phyloP scores from a whole-genome alignment of 2,797 vertebrate genomes.

The Falco columbarius region DNA sequence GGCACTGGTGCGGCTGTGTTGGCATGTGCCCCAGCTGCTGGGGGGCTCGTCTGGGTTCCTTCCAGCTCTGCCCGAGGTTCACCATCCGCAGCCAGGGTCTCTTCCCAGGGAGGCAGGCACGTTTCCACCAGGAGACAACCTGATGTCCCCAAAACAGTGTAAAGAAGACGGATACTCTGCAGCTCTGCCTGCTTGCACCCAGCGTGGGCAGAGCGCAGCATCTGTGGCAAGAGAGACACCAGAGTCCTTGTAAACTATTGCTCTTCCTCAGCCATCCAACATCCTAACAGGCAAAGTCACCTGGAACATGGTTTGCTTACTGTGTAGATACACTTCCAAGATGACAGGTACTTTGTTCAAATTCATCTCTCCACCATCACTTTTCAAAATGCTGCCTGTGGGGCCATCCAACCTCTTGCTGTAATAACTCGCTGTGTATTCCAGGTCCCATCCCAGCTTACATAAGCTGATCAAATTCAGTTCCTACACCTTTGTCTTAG shows the following conservation, averaged over 20 bases:
- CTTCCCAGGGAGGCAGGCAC: no score
- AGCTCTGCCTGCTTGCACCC: not conserved
- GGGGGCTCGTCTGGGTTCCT: not conserved
- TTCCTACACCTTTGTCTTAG: conserved; percentile 26
- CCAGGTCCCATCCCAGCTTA: not conserved
- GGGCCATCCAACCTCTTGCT: not conserved
- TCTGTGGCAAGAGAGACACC: not conserved
- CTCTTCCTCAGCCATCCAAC: not conserved
- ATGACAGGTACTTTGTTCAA: not conserved
- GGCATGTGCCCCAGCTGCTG: not conserved
- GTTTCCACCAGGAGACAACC: not conserved
- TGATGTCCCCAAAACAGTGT: fast-evolving
- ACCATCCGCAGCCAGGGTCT: not conserved
- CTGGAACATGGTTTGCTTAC: not conserved
- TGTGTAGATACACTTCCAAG: not conserved
- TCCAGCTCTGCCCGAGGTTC: not conserved
- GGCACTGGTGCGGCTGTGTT: not conserved
- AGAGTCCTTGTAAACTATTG: not conserved
- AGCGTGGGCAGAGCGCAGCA: not conserved
- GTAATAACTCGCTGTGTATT: not conserved
- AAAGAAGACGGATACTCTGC: not conserved
- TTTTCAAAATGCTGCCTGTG: not conserved
- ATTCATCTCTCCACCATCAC: not conserved
- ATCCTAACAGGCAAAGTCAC: fast-evolving
- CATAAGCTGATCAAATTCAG: not conserved